A percentile compares a stretch with the other conserved stretches of the same genome.
Evolutionary conservation across 2,113 vertebrate species (phyloP).

Genomic region (Plecotus auritus): DNA sequence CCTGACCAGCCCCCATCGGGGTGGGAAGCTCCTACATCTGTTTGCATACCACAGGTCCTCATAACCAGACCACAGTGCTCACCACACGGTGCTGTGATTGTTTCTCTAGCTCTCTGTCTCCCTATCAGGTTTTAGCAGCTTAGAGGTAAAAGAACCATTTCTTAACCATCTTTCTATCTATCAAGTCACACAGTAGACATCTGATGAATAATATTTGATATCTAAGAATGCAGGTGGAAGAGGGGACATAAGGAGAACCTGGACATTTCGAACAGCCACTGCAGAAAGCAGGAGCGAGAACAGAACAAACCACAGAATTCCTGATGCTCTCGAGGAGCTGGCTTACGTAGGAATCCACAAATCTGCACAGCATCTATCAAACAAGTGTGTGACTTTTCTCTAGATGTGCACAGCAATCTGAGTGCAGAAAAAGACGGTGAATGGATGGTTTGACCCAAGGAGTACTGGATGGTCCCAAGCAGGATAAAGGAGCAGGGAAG

Average conservation of each 20-base stretch:
- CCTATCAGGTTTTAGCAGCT: neutral
- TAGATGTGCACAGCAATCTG: neutral
- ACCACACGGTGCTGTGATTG: neutral
- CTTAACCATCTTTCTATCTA: neutral
- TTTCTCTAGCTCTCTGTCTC: neutral
- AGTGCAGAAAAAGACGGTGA: neutral
- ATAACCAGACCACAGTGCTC: neutral
- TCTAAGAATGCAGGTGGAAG: neutral
- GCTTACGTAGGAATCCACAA: neutral
- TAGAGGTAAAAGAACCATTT: neutral
- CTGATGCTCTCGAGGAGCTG: neutral
- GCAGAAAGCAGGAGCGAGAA: neutral
- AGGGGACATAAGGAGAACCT: neutral
- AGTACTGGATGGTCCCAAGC: neutral
- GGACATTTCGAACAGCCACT: neutral
- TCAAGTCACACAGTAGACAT: neutral
- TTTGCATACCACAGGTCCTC: neutral
- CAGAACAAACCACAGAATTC: neutral
- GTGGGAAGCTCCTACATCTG: neutral
- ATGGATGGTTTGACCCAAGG: neutral
- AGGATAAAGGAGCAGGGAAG: neutral
- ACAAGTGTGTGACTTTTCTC: neutral
- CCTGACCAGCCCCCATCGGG: neutral
- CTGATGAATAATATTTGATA: neutral
- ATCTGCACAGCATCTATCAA: neutral